These are phyloP conservation scores for Saturnia pavonia DNA, from an alignment of 2,888 invertebrate species.

Conservation along the genomic window DNA sequence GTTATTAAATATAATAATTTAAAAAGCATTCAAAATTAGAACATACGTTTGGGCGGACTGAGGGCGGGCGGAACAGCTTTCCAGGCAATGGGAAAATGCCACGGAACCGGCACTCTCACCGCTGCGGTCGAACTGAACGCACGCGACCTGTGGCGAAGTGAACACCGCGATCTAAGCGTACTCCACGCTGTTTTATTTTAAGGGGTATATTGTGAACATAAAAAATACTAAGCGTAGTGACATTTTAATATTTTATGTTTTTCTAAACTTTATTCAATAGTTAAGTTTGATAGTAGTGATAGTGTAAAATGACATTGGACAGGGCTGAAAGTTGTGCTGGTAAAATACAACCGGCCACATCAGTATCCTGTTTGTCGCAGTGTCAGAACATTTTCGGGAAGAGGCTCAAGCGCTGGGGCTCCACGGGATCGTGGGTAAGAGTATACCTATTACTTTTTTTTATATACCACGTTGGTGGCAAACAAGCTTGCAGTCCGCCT, in stretches of 20 bases:
- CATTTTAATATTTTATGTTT: background rate
- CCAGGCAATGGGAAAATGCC: slow-evolving; percentile 56
- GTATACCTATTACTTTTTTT: background rate
- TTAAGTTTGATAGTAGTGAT: slow-evolving; percentile 23
- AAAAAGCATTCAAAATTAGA: slow-evolving; percentile 51
- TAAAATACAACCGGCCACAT: slow-evolving; percentile 76
- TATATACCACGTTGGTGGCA: too few relatives aligned
- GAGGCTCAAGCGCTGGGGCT: slow-evolving; percentile 86
- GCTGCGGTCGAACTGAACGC: slow-evolving; percentile 53
- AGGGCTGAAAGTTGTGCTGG: slow-evolving; percentile 72
- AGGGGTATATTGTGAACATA: background rate
- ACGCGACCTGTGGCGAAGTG: slow-evolving; percentile 42
- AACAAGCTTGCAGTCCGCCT: too few relatives aligned
- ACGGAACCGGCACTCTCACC: slow-evolving; percentile 51
- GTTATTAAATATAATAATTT: slow-evolving; percentile 48
- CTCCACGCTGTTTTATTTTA: slow-evolving; percentile 5
- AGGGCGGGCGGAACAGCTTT: slow-evolving; percentile 64
- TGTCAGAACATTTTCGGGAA: slow-evolving; percentile 86
- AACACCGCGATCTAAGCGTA: slow-evolving; percentile 23
- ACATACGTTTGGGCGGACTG: slow-evolving; percentile 56
- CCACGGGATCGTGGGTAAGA: slow-evolving; percentile 88
- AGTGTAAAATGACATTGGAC: slow-evolving; percentile 75
- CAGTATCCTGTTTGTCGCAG: slow-evolving; percentile 78
- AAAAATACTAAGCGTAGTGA: slow-evolving; percentile 7
- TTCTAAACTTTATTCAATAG: slow-evolving; percentile 7